Evolutionary conservation across 1,140 invertebrate species (phyloP).

Genomic region (Calephelis virginiensis): DNA sequence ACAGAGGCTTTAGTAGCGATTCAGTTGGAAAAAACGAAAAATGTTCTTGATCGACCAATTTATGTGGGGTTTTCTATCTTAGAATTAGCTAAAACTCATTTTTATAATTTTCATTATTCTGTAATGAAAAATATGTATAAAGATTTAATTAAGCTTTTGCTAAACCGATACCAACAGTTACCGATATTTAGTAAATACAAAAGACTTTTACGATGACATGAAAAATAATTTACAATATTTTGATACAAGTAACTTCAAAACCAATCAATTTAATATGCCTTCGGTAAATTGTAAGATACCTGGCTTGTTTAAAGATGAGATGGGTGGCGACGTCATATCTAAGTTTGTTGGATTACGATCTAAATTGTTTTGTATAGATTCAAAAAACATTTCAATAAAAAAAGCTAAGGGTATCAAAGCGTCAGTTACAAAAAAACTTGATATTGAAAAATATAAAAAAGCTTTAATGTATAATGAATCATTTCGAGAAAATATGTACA

Average conservation of each 20-base stretch:
- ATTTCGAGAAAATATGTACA: neutral
- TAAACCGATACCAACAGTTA: neutral
- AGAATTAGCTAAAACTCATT: conserved; percentile 2
- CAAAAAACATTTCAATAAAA: neutral
- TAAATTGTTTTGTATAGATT: neutral
- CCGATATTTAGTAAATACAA: too few relatives aligned
- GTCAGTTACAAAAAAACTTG: too few relatives aligned
- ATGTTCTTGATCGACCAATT: too few relatives aligned
- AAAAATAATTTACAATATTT: neutral
- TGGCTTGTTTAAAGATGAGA: neutral
- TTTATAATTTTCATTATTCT: neutral
- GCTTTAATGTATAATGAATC: neutral
- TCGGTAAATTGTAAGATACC: neutral
- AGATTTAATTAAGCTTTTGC: too few relatives aligned
- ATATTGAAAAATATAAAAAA: too few relatives aligned
- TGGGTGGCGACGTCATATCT: neutral
- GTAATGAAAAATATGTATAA: too few relatives aligned
- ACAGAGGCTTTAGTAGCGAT: too few relatives aligned
- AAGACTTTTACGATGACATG: too few relatives aligned
- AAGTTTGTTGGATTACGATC: neutral
- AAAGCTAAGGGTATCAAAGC: neutral
- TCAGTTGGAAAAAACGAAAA: too few relatives aligned
- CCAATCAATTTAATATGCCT: neutral
- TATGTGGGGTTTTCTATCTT: too few relatives aligned
- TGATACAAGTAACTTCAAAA: too few relatives aligned